These are phyloP conservation scores for Drosophila virilis DNA, from an alignment of 1,140 invertebrate species.

Conservation along the genomic window DNA sequence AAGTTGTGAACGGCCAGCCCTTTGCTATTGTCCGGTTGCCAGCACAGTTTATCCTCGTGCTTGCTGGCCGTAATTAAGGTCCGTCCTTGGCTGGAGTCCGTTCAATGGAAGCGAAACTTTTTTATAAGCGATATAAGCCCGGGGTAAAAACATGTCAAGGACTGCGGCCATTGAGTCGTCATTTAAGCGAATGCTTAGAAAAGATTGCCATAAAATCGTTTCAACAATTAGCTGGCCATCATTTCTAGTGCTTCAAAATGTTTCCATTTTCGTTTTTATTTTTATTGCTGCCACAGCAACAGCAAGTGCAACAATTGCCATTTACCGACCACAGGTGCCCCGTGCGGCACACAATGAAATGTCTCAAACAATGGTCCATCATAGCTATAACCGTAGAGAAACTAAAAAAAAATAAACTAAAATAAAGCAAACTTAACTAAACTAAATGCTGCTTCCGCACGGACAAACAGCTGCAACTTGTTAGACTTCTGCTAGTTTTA, in stretches of 20 bases:
- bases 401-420: slow-evolving; percentile 15
- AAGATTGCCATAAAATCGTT: slow-evolving; percentile 26
- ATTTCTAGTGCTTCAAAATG: slow-evolving; percentile 40
- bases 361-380: slow-evolving; percentile 31
- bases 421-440: slow-evolving; percentile 45
- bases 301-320: slow-evolving; percentile 12
- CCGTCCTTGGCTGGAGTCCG: slow-evolving; percentile 51
- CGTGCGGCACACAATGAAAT: slow-evolving; percentile 58
- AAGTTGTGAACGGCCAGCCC: slow-evolving; percentile 51
- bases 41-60: slow-evolving; percentile 11
- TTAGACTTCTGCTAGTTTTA: slow-evolving; percentile 45
- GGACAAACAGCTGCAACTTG: slow-evolving; percentile 56
- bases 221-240: slow-evolving; percentile 29
- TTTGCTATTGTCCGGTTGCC: slow-evolving; percentile 25
- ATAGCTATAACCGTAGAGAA: slow-evolving; percentile 24
- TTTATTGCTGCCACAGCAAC: slow-evolving; percentile 31
- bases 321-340: slow-evolving; percentile 35
- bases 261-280: neutral
- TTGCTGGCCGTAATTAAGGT: slow-evolving; percentile 65
- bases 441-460: slow-evolving; percentile 46
- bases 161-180: slow-evolving; percentile 40
- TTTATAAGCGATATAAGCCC: slow-evolving; percentile 39
- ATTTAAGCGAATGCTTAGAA: slow-evolving; percentile 13
- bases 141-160: slow-evolving; percentile 61
- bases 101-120: slow-evolving; percentile 50